Evolutionary conservation across 2,797 vertebrate species (phyloP).

Genomic region (Oreochromis grahami): DNA sequence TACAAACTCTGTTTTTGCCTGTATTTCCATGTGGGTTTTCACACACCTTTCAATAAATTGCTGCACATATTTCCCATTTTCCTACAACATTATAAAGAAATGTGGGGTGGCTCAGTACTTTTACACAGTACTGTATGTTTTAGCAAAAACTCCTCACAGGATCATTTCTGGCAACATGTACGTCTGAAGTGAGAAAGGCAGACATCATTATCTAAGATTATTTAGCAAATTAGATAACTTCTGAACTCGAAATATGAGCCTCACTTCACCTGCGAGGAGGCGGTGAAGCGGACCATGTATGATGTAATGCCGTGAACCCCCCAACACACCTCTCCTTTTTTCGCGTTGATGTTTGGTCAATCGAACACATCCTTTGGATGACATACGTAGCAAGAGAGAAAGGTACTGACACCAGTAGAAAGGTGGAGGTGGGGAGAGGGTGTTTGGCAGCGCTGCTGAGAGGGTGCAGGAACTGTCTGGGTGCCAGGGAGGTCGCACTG

Average conservation of each 20-base stretch:
- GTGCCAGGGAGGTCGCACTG: conserved; percentile 28
- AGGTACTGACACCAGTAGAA: neutral
- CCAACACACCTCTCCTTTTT: neutral
- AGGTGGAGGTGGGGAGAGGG: neutral
- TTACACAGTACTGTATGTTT: neutral
- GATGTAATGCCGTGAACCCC: neutral
- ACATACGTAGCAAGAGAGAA: neutral
- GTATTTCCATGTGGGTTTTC: neutral
- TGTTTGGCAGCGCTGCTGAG: conserved; percentile 1
- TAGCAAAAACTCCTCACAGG: neutral
- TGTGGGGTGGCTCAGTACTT: neutral
- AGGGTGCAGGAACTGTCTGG: neutral
- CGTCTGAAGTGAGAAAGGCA: neutral
- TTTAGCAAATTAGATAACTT: neutral
- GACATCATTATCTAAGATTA: neutral
- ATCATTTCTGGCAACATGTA: neutral
- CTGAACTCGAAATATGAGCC: neutral
- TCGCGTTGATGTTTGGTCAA: neutral
- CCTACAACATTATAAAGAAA: neutral
- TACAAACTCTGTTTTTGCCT: neutral
- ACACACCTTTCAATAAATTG: neutral
- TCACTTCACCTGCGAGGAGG: neutral
- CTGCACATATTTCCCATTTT: neutral
- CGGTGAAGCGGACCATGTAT: neutral
- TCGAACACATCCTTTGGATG: neutral